A percentile compares a stretch with the other conserved stretches of the same genome.
phyloP scores from a whole-genome alignment of 2,113 vertebrate genomes.

The Turdus rufiventris region DNA sequence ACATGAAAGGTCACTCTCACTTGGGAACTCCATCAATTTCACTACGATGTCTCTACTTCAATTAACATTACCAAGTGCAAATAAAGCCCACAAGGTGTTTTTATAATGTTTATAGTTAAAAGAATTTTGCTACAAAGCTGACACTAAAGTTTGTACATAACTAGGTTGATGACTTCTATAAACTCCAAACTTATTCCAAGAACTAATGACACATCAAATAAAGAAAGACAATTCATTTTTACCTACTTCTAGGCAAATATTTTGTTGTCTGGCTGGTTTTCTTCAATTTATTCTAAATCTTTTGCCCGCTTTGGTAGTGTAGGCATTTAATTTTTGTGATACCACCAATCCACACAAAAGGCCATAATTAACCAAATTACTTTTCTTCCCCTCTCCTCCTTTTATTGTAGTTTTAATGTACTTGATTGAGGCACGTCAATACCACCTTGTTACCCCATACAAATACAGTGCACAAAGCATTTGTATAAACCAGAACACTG shows the following conservation, averaged over 20 bases:
- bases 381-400: background rate
- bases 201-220: background rate
- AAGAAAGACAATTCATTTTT: background rate
- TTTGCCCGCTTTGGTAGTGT: fast-evolving
- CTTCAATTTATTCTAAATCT: background rate
- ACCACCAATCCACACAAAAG: background rate
- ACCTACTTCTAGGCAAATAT: background rate
- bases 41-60: background rate
- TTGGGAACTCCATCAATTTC: background rate
- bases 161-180: background rate
- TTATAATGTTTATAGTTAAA: background rate
- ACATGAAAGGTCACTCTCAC: background rate
- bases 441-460: background rate
- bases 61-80: background rate
- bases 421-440: background rate
- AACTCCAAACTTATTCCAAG: background rate
- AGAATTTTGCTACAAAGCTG: background rate
- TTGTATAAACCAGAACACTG: background rate
- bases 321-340: background rate
- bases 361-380: background rate
- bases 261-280: background rate
- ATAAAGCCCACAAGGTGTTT: background rate
- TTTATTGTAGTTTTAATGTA: background rate
- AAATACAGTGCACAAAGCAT: background rate
- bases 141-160: background rate